Percentiles rank a stretch among this genome's conserved stretches.
Evolutionary conservation across 2,797 vertebrate genomes (phyloP).

Genomic region (Argentina silus): DNA sequence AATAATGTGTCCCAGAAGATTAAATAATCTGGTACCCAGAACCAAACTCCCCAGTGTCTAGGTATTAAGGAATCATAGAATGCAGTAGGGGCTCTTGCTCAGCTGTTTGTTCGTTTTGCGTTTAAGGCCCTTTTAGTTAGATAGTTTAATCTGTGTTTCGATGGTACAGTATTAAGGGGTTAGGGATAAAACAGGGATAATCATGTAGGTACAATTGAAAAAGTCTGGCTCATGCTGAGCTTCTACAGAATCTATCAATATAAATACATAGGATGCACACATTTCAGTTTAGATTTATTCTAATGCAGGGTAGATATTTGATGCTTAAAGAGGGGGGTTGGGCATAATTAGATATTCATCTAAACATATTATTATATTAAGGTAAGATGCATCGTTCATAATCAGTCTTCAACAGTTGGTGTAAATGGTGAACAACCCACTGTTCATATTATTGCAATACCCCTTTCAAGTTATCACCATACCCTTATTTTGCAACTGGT

Average conservation of each 20-base stretch:
- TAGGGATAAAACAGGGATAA: neutral
- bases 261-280: neutral
- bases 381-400: neutral
- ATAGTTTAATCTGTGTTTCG: neutral
- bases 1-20: conserved; percentile 3
- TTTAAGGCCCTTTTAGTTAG: neutral
- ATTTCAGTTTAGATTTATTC: neutral
- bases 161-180: neutral
- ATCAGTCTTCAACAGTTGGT: neutral
- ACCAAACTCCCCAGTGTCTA: neutral
- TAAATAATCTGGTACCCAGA: neutral
- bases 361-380: neutral
- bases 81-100: neutral
- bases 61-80: conserved; percentile 8
- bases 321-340: neutral
- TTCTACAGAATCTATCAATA: neutral
- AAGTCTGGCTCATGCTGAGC: neutral
- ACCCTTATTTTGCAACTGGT: neutral
- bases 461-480: neutral
- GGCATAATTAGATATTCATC: neutral
- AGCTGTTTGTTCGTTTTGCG: neutral
- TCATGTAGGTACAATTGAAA: neutral
- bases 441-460: neutral
- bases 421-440: neutral
- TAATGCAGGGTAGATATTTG: neutral